Evolutionary conservation across 2,888 invertebrate species (phyloP).

Genomic region (Craniophora ligustri): DNA sequence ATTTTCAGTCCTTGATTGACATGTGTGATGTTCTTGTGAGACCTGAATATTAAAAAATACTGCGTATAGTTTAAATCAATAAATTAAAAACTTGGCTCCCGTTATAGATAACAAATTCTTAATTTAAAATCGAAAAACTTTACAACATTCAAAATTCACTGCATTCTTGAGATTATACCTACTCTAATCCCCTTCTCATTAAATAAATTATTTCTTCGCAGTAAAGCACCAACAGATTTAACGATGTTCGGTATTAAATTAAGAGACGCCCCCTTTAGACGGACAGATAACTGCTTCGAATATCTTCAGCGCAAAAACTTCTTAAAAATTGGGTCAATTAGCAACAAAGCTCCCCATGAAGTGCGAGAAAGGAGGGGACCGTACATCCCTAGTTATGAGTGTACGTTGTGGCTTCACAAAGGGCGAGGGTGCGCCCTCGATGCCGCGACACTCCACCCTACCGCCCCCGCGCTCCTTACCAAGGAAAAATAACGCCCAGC

Average conservation of each 20-base stretch:
- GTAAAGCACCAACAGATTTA: slow-evolving; percentile 44
- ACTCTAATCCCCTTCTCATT: slow-evolving; percentile 44
- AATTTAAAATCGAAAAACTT: slow-evolving; percentile 4
- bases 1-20: neutral
- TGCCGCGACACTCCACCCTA: slow-evolving; percentile 63
- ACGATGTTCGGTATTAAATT: slow-evolving; percentile 64
- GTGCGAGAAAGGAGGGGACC: slow-evolving; percentile 68
- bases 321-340: slow-evolving; percentile 83
- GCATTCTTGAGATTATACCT: slow-evolving; percentile 9
- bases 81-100: neutral
- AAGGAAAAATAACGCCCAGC: slow-evolving; percentile 59
- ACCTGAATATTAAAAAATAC: neutral
- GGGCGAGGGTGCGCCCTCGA: slow-evolving; percentile 74
- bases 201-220: slow-evolving; percentile 36
- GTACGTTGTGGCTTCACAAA: slow-evolving; percentile 70
- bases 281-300: slow-evolving; percentile 56
- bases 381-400: slow-evolving; percentile 66
- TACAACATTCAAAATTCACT: slow-evolving; percentile 4
- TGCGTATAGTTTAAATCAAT: neutral
- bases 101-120: neutral
- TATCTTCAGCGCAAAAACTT: slow-evolving; percentile 61
- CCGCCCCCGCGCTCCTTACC: slow-evolving; percentile 47
- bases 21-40: neutral
- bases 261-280: slow-evolving; percentile 54
- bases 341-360: slow-evolving; percentile 69